Conservation (phyloP, 2,888 invertebrate genomes). For the Saturnia pavonia region DNA sequence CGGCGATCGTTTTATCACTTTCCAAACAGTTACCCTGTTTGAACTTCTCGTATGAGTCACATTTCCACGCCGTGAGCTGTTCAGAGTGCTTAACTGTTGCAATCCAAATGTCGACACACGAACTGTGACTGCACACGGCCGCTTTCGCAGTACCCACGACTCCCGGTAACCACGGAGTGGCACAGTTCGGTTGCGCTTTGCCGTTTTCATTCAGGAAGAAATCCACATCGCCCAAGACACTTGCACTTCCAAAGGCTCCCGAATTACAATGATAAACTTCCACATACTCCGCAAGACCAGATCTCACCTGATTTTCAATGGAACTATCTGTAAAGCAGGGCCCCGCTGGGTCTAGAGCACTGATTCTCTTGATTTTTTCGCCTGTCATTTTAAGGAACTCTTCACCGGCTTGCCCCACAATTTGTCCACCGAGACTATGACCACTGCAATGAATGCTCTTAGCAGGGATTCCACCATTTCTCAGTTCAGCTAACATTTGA, state of each 20-base stretch:
- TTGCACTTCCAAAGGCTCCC: conserved; percentile 74
- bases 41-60: conserved; percentile 60
- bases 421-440: conserved; percentile 71
- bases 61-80: conserved; percentile 60
- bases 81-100: conserved; percentile 58
- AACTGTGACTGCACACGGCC: conserved; percentile 67
- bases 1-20: conserved; percentile 57
- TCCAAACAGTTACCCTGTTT: conserved; percentile 52
- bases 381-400: conserved; percentile 53
- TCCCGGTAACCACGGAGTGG: conserved; percentile 58
- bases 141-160: conserved; percentile 64
- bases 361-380: conserved; percentile 58
- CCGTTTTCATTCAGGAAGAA: conserved; percentile 84
- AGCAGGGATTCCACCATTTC: conserved; percentile 53
- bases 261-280: conserved; percentile 84
- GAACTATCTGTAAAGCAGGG: conserved; percentile 68
- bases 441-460: conserved; percentile 70
- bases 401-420: conserved; percentile 62
- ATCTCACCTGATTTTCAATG: conserved; percentile 71
- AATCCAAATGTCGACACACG: conserved; percentile 63
- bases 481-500: conserved; percentile 51
- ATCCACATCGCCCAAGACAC: conserved; percentile 79
- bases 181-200: conserved; percentile 79
- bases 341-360: conserved; percentile 72
- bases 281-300: conserved; percentile 81